Conservation (phyloP, 2,797 vertebrate genomes). For the Leucoraja ocellata region DNA sequence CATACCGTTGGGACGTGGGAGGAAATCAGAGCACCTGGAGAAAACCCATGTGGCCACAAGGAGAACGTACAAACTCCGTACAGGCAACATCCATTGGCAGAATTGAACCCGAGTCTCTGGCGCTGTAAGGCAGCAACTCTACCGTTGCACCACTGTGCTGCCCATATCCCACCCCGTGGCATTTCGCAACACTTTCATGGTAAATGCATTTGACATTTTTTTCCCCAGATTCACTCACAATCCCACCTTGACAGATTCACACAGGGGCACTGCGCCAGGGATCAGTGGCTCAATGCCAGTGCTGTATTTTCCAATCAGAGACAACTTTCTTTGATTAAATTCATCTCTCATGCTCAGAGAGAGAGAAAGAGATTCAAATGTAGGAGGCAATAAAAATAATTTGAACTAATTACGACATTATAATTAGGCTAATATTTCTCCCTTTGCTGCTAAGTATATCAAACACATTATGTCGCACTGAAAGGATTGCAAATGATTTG, state of each 20-base stretch:
- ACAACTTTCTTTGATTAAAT: constrained; percentile 13
- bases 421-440: constrained; percentile 63
- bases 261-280: not conserved
- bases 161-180: not conserved
- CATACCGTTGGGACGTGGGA: too few relatives aligned
- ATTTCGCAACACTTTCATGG: constrained; percentile 45
- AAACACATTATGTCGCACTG: constrained; percentile 62
- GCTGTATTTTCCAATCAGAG: not conserved
- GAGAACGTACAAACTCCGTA: too few relatives aligned
- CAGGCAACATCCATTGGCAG: too few relatives aligned
- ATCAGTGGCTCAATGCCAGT: not conserved
- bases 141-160: too few relatives aligned
- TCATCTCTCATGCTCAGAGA: not conserved
- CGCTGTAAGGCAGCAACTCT: too few relatives aligned
- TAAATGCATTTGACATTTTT: constrained; percentile 63
- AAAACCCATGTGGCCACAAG: too few relatives aligned
- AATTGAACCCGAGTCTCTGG: too few relatives aligned
- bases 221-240: constrained; percentile 58
- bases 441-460: constrained; percentile 61
- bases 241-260: constrained; percentile 54
- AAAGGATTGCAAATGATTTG: constrained; percentile 64
- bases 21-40: too few relatives aligned
- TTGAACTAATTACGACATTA: constrained; percentile 55
- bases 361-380: constrained; percentile 63
- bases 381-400: constrained; percentile 61